Conservation (phyloP, 2,113 vertebrate species). For the Microtus ochrogaster region DNA sequence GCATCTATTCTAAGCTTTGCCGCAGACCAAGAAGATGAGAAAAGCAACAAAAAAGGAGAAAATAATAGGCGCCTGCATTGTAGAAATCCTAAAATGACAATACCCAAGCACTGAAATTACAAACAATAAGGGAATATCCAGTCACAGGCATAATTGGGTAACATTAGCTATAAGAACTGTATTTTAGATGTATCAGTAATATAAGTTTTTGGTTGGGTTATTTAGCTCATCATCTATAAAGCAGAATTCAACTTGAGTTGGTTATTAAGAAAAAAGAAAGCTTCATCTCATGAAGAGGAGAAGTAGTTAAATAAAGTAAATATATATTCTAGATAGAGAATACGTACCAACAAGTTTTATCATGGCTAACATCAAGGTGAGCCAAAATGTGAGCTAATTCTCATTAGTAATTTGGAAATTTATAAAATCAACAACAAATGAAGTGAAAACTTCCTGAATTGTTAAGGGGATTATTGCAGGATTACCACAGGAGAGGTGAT, state of each 20-base stretch:
- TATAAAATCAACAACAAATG: slow-evolving; percentile 39
- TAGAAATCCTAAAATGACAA: slow-evolving; percentile 22
- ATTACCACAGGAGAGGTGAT: not conserved
- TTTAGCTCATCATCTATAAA: slow-evolving; percentile 1
- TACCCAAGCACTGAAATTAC: not conserved
- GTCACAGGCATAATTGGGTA: not conserved
- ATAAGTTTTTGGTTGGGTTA: not conserved
- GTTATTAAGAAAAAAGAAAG: not conserved
- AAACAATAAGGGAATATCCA: not conserved
- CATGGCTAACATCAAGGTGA: slow-evolving; percentile 26
- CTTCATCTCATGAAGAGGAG: not conserved
- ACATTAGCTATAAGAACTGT: not conserved
- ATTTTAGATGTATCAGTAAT: not conserved
- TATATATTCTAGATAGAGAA: slow-evolving; percentile 25
- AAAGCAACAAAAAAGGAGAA: not conserved
- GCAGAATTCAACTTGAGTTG: not conserved
- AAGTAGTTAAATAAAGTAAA: not conserved
- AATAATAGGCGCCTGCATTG: not conserved
- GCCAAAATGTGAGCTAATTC: slow-evolving; percentile 39
- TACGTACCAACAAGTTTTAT: slow-evolving; percentile 37
- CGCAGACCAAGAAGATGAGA: not conserved
- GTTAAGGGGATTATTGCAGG: not conserved
- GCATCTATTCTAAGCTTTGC: not conserved
- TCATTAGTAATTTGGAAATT: slow-evolving; percentile 19
- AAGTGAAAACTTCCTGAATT: slow-evolving; percentile 44